Percentiles rank a stretch among this genome's conserved stretches.
Conservation (phyloP, 2,888 invertebrate genomes). For the Charanyca ferruginea region DNA sequence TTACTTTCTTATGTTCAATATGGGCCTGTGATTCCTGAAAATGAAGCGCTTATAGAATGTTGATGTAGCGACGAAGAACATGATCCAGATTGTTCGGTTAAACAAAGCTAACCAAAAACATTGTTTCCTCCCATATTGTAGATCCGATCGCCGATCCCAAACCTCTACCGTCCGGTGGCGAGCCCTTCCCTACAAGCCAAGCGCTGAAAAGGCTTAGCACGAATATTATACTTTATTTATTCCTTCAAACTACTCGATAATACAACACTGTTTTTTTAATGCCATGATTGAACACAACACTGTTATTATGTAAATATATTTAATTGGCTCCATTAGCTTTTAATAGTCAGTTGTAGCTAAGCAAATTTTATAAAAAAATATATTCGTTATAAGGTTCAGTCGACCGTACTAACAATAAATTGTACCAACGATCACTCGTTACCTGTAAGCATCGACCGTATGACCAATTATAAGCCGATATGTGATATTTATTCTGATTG, state of each 20-base stretch:
- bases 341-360: constrained; percentile 6
- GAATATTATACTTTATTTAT: constrained; percentile 37
- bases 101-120: constrained; percentile 37
- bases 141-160: constrained; percentile 27
- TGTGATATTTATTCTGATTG: constrained; percentile 63
- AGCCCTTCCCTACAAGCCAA: constrained; percentile 40
- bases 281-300: constrained; percentile 19
- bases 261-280: constrained; percentile 22
- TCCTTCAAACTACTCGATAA: constrained; percentile 25
- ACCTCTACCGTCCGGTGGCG: constrained; percentile 36
- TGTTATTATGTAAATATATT: constrained; percentile 41
- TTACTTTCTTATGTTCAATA: constrained; percentile 15
- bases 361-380: not conserved
- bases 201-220: constrained; percentile 2
- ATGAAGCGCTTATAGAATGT: constrained; percentile 26
- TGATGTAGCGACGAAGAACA: constrained; percentile 13
- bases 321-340: constrained; percentile 49
- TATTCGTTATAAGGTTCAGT: constrained; percentile 5
- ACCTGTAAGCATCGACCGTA: constrained; percentile 19
- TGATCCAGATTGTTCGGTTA: constrained; percentile 29
- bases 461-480: constrained; percentile 29
- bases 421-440: constrained; percentile 21
- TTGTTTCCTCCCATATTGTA: constrained; percentile 29
- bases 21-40: constrained; percentile 2
- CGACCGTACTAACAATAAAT: constrained; percentile 8